Evolutionary conservation across 1,140 invertebrate genomes (phyloP), one percentile per base, ranked within the genome.

Genomic region (Wiebesia pumilae): DNA sequence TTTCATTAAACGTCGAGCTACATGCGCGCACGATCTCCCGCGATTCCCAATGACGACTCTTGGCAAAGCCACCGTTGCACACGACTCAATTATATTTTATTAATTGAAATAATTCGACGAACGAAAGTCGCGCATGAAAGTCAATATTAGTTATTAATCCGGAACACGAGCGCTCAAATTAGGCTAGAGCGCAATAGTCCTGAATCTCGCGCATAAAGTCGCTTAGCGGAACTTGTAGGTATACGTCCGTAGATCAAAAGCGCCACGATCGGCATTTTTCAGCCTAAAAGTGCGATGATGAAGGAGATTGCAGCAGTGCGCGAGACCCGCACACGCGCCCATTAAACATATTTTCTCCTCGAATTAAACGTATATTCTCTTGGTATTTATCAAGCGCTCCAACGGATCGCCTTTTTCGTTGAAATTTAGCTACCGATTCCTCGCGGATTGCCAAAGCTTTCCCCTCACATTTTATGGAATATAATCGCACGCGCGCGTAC

Each of bases 141-240:
- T 82, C 85, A 86, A 86, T 82, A 86, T 86, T 77, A 86, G 85
- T 83, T 83, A 87, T 87, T 87, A 87, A 87, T 87, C 54, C 81
- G 62, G 35, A 35, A 62, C 27, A 43, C 81, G 81, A 87, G 86
- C 81, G 40, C 83, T 83, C 80, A 83, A 86, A 86, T 86, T 81
- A 78, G 80, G 58, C 77, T 33, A 24, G 40, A 75, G 69, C 51
- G 69, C 40, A 83, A 83, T 83, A 83, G 54, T 24, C 33, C 19
- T 51, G 51, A 43, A 83, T 83, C 40, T 33, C 43, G 69, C 43
- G n/a, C 65, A 30, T 73, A 43, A 83, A 83, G 54, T 67, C 65
- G 81, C 24, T 73, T 40, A 14, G 58, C 16, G 77, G 54, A 78
- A 79, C 38, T n/a, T 71, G 47, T 75, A 86, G 35, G 38, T 30